Percentiles rank a stretch among this genome's conserved stretches.
phyloP scores from a whole-genome alignment of 2,888 invertebrate genomes.

The Drosophila stalkeri region DNA sequence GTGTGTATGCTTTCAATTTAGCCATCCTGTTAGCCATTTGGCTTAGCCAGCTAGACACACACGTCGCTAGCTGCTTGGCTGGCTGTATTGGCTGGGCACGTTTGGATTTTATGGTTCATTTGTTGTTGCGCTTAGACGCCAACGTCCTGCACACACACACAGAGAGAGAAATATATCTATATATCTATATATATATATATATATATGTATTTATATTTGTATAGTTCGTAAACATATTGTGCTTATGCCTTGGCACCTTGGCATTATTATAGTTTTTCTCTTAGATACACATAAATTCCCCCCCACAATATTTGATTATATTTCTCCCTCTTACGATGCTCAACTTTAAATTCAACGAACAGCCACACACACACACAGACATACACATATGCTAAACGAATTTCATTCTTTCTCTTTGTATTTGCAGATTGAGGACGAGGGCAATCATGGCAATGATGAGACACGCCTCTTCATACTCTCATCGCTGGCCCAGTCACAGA shows the following conservation, averaged over 20 bases:
- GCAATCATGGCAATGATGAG: conserved; percentile 99
- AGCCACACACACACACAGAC: neutral
- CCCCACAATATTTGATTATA: conserved; percentile 37
- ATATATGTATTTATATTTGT: conserved; percentile 10
- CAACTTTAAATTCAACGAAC: conserved; percentile 19
- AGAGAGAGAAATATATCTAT: neutral
- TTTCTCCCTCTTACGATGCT: neutral
- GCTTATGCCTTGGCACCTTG: conserved; percentile 51
- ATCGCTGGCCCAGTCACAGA: conserved; percentile 95
- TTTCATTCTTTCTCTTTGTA: conserved; percentile 50
- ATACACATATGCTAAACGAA: conserved; percentile 21
- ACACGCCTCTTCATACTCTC: conserved; percentile 98
- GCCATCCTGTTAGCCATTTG: conserved; percentile 75
- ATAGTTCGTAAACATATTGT: conserved; percentile 45
- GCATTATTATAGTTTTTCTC: conserved; percentile 47
- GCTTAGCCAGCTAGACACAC: conserved; percentile 65
- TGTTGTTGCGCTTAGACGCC: conserved; percentile 64
- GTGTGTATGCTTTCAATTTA: conserved; percentile 74
- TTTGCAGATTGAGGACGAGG: conserved; percentile 98
- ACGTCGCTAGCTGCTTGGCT: conserved; percentile 34
- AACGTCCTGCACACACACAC: conserved; percentile 27
- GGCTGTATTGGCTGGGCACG: conserved; percentile 66
- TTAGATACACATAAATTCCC: conserved; percentile 33
- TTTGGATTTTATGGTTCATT: conserved; percentile 69
- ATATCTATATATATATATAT: neutral